Evolutionary conservation across 2,888 invertebrate genomes (phyloP).

Genomic region (Hirtodrosophila alboralis): DNA sequence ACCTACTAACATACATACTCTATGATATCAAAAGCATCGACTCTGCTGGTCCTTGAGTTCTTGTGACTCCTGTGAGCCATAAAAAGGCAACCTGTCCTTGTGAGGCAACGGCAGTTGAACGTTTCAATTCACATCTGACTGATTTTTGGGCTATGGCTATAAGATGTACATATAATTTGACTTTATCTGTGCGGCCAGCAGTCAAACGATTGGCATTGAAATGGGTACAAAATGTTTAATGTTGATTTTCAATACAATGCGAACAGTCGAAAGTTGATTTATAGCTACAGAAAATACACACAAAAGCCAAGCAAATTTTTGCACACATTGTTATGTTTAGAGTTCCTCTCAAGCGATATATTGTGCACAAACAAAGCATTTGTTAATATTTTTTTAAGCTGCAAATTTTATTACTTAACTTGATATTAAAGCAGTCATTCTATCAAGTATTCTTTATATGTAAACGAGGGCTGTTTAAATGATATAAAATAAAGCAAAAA

Average conservation of each 20-base stretch:
- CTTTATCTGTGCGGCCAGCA: conserved; percentile 64
- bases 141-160: conserved; percentile 37
- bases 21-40: conserved; percentile 48
- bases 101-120: conserved; percentile 10
- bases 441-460: too few species aligned
- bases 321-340: conserved; percentile 3
- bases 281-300: conserved; percentile 25
- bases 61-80: conserved; percentile 32
- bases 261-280: conserved; percentile 44
- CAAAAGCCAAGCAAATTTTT: not conserved
- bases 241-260: conserved; percentile 38
- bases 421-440: too few species aligned
- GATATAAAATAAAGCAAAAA: too few species aligned
- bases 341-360: conserved; percentile 5
- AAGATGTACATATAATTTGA: conserved; percentile 66
- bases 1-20: conserved; percentile 17
- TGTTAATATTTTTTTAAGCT: conserved; percentile 23
- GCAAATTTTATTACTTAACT: too few species aligned
- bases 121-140: conserved; percentile 51
- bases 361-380: conserved; percentile 16
- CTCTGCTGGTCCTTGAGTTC: conserved; percentile 44
- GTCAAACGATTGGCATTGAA: conserved; percentile 64
- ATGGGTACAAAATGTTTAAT: conserved; percentile 51
- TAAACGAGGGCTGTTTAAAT: too few species aligned
- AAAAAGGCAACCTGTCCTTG: conserved; percentile 28